Conservation (phyloP, 1,140 invertebrate species). For the Mercenaria mercenaria region DNA sequence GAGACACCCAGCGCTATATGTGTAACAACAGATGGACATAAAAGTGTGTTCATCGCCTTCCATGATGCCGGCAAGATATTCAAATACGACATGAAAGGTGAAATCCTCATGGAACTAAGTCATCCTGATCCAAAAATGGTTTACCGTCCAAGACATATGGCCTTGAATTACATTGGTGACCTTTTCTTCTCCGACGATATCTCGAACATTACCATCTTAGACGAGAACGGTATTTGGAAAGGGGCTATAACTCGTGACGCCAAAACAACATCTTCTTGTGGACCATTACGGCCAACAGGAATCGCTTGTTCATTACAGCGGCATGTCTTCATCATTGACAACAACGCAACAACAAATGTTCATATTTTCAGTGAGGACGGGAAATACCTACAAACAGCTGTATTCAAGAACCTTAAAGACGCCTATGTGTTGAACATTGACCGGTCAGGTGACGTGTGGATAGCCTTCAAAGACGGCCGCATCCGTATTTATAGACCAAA, state of each 20-base stretch:
- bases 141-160: constrained; percentile 46
- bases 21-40: neutral
- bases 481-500: constrained; percentile 45
- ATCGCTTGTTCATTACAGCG: constrained; percentile 51
- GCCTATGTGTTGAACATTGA: constrained; percentile 55
- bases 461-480: constrained; percentile 57
- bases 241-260: constrained; percentile 29
- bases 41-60: constrained; percentile 22
- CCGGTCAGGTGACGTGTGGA: constrained; percentile 52
- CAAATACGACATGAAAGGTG: constrained; percentile 31
- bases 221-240: constrained; percentile 59
- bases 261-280: neutral
- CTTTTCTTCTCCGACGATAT: constrained; percentile 56
- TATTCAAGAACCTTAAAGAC: constrained; percentile 54
- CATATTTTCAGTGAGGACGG: constrained; percentile 60
- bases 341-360: constrained; percentile 29
- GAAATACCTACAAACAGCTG: constrained; percentile 46
- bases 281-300: constrained; percentile 48
- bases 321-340: constrained; percentile 51
- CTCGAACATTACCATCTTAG: constrained; percentile 57
- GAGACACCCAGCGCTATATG: constrained; percentile 42
- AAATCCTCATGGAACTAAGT: neutral
- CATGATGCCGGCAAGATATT: constrained; percentile 49
- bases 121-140: constrained; percentile 52
- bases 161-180: constrained; percentile 31